Evolutionary conservation across 2,113 vertebrate genomes (phyloP), one percentile per base, ranked within the genome.

Genomic region (Takifugu flavidus): DNA sequence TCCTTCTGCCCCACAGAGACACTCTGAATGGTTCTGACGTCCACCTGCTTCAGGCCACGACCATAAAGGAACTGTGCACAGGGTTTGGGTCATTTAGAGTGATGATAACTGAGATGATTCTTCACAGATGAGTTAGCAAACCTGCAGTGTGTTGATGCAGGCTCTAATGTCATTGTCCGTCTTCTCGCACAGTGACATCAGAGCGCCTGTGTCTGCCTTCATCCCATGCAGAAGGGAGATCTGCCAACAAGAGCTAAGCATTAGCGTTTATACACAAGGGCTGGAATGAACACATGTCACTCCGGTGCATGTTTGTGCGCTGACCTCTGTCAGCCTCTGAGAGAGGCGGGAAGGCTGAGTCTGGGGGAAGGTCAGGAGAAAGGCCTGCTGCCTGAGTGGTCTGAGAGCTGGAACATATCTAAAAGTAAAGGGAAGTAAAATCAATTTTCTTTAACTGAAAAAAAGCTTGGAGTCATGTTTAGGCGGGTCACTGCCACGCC

Each of bases 71-170:
- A 99, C 97, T 99, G 70, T 29, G 67, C 55, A 77, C 7, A 60
- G 4, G n/a, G 49, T 45, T 53, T 10, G 3, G 34, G 34, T 39
- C 11, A 6, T 31, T 20, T 20, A 20, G 34, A 39, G 34, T 3
- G 34, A 39, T 8, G 34, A 39, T 11, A 11, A 3, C 34, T 11
- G 34, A 8, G 1, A 39, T 10, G 8, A 2, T 39, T 11, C 34
- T 10, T 39, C 34, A 39, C 34, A 39, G 34, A 39, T 39, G 34
- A 39, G 7, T 7, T 28, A n/a, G n/a, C 15, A 8, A 64, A 98
- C 97, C 95, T 98, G 96, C 51, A 99, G 75, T 0, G 95, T 96
- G 82, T 98, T 99, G 74, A 98, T 92, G 62, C 96, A 98, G 14
- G 96, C 91, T 1, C 96, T 90, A 53, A 98, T 98, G 75, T 98